These are phyloP conservation scores for Podiceps cristatus DNA, from an alignment of 2,113 vertebrate species.

Conservation along the genomic window DNA sequence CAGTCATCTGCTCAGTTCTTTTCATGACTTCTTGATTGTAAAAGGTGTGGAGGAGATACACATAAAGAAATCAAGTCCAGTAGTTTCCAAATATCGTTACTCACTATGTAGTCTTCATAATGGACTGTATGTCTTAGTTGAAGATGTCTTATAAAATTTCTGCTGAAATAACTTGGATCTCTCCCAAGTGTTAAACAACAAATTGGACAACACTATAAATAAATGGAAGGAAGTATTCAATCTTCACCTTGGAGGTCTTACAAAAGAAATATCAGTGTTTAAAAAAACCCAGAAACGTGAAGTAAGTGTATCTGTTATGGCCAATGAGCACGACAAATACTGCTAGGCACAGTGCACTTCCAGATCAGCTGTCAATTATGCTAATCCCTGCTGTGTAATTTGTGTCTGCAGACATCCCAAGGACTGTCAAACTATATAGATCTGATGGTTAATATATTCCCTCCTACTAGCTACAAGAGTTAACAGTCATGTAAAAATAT, in stretches of 20 bases:
- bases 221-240: neutral
- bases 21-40: neutral
- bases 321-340: neutral
- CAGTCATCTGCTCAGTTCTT: neutral
- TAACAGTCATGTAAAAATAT: neutral
- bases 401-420: neutral
- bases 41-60: neutral
- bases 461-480: neutral
- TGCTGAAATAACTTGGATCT: conserved; percentile 43
- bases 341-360: neutral
- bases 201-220: conserved; percentile 65
- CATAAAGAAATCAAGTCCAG: neutral
- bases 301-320: neutral
- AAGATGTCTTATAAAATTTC: conserved; percentile 71
- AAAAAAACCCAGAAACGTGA: neutral
- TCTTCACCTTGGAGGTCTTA: neutral
- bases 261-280: conserved; percentile 19
- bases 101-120: conserved; percentile 70
- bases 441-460: neutral
- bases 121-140: conserved; percentile 52
- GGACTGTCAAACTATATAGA: neutral
- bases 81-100: conserved; percentile 24
- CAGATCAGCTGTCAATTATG: neutral
- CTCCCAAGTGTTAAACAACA: conserved; percentile 62
- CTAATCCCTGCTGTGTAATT: neutral